Evolutionary conservation across 2,888 invertebrate genomes (phyloP), one percentile per base, ranked within the genome.

Genomic region (Sicus ferrugineus): DNA sequence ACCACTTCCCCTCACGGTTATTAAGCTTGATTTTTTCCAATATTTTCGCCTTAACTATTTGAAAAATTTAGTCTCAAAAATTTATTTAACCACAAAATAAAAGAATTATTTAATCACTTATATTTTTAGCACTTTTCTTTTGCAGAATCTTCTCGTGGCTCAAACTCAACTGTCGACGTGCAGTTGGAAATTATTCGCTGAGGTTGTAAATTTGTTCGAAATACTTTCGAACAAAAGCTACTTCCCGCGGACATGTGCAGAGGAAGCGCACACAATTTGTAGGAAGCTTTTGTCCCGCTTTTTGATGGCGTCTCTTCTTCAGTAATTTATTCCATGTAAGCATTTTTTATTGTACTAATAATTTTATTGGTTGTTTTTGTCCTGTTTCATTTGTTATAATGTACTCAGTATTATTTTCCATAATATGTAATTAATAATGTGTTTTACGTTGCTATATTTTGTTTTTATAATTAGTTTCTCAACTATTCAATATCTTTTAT

Each of bases 391-490:
- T 56, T 59, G 46, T 38, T 54, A 59, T 59, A 59, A 67, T 67
- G 48, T 67, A 58, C 23, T 67, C 59, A 59, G 52, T 67, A 48
- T 59, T 52, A 23, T 42, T 56, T 75, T 59, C 72, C 73, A 70
- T 73, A 73, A 73, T 70, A 73, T 73, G 74, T 75, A 73, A 73
- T 72, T 67, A 69, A 71, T 73, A 71, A 68, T 72, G 74, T 75
- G 73, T 72, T 78, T 76, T 77, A 74, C 72, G 72, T 74, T 73
- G 69, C 71, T 74, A 72, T 72, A 71, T 74, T 74, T 73, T 31
- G 23, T 66, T 3, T 62, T 38, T 48, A 14, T 38, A 56, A 28
- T 66, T 63, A 50, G 31, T 67, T 68, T 68, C 62, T 58, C 54
- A 52, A 67, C 34, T 68, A 42, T 58, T 71, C 64, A 73, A 71